Base-by-base conservation (phyloP, 2,888 invertebrate species). In the Unio pictorum region DNA sequence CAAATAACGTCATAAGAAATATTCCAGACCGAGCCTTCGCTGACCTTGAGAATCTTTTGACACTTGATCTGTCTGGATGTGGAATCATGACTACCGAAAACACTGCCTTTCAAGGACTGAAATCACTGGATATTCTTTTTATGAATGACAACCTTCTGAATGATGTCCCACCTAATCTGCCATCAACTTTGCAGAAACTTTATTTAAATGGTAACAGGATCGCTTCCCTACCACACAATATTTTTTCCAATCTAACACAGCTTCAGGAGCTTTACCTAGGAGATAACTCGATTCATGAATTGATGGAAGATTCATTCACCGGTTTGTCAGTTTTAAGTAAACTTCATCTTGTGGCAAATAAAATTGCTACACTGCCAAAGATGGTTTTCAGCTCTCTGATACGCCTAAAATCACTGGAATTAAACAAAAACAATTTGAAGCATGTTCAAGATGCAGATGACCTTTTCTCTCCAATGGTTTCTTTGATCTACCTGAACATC, bases 221-320 rank as follows among this genome's bases (percentile, higher is more conserved):
- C 66, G 94, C 94, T 84, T 91, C 92, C 70, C 93, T 97, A 57
- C 94, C 95, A 77, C 93, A 94, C 81, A 93, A 94, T 85, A 94
- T 95, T 20, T 96, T 97, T 90, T 91, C 92, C 77, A 93, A 93
- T 11, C 91, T 97, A 75, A 92, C 91, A 67, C 93, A 94, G 82
- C 91, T 97, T 68, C 95, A 95, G 91, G 94, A 95, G 17, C 92
- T 97, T 75, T 96, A 96, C 89, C 92, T 97, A 86, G 95, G 95
- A 86, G 94, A 95, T 89, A 97, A 97, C 91, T 93, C 93, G 86
- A 95, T 97, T 87, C 93, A 93, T 90, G 94, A 96, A 75, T 93
- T 95, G 73, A 93, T 93, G 61, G 93, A 94, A 61, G 80, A 87
- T 61, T 83, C 87, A 4, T 86, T 90, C 62, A 72, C 78, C 54